Percentiles rank a stretch among this genome's conserved stretches.
These are phyloP conservation scores for Disparrhopalites patrizii DNA, from an alignment of 2,888 invertebrate genomes.

Conservation along the genomic window DNA sequence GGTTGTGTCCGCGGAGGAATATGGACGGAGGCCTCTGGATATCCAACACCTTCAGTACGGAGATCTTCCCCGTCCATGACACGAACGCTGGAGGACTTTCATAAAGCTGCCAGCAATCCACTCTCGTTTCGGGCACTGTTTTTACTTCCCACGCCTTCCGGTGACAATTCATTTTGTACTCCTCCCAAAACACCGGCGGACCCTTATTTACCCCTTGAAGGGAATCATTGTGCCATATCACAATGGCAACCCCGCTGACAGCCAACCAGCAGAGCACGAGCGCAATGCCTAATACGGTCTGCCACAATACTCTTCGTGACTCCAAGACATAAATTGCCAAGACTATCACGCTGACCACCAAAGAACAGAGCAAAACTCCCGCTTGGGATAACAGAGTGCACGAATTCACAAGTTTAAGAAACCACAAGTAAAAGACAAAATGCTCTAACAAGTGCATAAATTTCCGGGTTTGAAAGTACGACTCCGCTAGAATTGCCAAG, in stretches of 20 bases:
- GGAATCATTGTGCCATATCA: background rate
- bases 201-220: background rate
- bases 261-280: background rate
- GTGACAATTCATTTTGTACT: conserved; percentile 43
- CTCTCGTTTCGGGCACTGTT: conserved; percentile 39
- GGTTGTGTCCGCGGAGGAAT: background rate
- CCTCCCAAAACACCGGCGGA: conserved; percentile 33
- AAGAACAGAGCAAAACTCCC: background rate
- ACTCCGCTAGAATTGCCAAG: background rate
- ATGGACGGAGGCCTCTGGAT: background rate
- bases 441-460: background rate
- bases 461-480: background rate
- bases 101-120: conserved; percentile 39
- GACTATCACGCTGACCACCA: background rate
- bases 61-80: conserved; percentile 41
- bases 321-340: conserved; percentile 2
- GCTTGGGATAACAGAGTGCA: background rate
- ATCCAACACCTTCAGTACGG: conserved; percentile 31
- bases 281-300: background rate
- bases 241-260: background rate
- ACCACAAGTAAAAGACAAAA: background rate
- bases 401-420: background rate
- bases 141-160: conserved; percentile 39
- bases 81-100: conserved; percentile 22
- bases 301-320: background rate